phyloP scores from a whole-genome alignment of 2,797 vertebrate genomes.

The Avahi laniger region DNA sequence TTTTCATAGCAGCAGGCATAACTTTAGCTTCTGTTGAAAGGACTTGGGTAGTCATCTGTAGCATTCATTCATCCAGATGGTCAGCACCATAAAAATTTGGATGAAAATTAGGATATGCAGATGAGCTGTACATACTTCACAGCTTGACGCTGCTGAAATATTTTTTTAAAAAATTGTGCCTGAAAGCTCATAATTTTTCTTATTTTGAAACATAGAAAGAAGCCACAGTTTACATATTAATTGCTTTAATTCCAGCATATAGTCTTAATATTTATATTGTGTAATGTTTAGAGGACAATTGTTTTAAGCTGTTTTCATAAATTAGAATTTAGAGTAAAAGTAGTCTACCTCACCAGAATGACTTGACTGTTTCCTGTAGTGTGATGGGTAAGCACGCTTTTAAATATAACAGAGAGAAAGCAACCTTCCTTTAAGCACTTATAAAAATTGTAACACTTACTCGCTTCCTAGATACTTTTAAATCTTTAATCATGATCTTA shows the following conservation, averaged over 20 bases:
- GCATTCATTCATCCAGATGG: conserved; percentile 73
- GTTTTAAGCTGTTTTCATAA: neutral
- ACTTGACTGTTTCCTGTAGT: neutral
- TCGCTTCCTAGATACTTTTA: neutral
- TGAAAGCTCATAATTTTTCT: conserved; percentile 43
- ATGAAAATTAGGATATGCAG: conserved; percentile 71
- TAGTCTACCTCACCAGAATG: neutral
- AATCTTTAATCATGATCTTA: neutral
- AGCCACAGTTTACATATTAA: neutral
- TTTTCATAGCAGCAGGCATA: conserved; percentile 65
- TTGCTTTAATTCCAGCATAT: neutral
- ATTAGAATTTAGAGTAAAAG: neutral
- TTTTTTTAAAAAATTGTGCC: neutral
- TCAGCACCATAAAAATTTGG: conserved; percentile 75
- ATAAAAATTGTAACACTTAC: neutral
- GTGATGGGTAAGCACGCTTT: neutral
- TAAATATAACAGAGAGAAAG: neutral
- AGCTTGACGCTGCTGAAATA: conserved; percentile 63
- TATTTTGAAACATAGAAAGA: conserved; percentile 38
- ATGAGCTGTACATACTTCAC: conserved; percentile 71
- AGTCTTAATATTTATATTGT: neutral
- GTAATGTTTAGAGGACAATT: neutral
- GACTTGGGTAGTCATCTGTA: conserved; percentile 64
- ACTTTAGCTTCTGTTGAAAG: conserved; percentile 66
- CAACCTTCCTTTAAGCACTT: neutral